Base-by-base conservation (phyloP, 2,113 vertebrate species). In the Tiliqua scincoides region DNA sequence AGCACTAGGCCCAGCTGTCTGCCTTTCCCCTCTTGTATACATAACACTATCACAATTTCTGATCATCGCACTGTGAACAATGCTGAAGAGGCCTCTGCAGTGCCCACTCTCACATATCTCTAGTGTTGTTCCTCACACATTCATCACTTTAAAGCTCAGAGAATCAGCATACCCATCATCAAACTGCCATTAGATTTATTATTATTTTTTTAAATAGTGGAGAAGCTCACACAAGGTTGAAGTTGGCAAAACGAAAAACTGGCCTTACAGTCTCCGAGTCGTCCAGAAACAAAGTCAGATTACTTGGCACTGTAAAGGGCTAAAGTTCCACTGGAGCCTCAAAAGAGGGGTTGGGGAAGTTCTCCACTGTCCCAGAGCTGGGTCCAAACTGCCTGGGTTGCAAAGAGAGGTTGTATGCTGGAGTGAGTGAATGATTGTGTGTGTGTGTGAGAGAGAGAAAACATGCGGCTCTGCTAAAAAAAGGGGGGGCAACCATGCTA, bases 191-290 rank as follows among this genome's bases (percentile, higher is more conserved):
- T 6, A 52, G 68, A 48, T 52, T 80, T 73, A 63, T 79, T 83
- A 27, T 21, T 52, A 57, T 43, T 27, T 85, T 85, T 27, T 85
- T 85, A 71, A 72, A 79, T 12, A 72, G 37, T n/a, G 37, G 77
- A 80, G 70, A 86, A 54, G 25, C 70, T 65, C 14, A 18, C 21
- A 63, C 35, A 86, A 85, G 76, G 43, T 35, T 32, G 20, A 11
- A 63, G 68, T 61, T 73, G 68, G 57, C 68, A 80, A 20, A 71
- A 48, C 20, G 67, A 80, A 37, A n/a, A 27, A 32, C n/a, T 52
- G 30, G 57, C 67, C 54, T 35, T 9, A 35, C 30, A 35, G 32
- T 71, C 54, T 35, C 57, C 25, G 27, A 73, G 57, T 59, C 32
- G 59, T 43, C 37, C 8, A 35, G 37, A 20, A 71, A 30, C 37